phyloP scores from a whole-genome alignment of 2,797 vertebrate species.

The Xenops minutus region DNA sequence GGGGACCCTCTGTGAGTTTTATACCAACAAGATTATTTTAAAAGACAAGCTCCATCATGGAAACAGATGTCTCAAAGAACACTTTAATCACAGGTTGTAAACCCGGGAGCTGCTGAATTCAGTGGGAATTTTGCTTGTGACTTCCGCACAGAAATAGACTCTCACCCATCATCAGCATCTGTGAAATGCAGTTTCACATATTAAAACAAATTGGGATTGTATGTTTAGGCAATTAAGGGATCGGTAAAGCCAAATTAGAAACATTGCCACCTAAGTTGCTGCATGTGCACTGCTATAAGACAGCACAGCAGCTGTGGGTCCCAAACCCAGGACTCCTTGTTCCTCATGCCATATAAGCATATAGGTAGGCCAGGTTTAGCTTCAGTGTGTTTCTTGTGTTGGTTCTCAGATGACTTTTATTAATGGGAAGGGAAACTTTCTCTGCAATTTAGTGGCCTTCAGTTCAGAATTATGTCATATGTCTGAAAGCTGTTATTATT shows the following conservation, averaged over 20 bases:
- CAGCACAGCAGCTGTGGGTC: not conserved
- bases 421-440: not conserved
- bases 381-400: not conserved
- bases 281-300: not conserved
- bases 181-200: constrained; percentile 14
- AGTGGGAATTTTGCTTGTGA: not conserved
- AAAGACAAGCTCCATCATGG: not conserved
- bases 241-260: not conserved
- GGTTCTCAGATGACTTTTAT: not conserved
- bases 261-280: not conserved
- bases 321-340: not conserved
- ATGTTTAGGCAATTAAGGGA: constrained; percentile 15
- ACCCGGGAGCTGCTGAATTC: not conserved
- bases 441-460: constrained; percentile 29
- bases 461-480: constrained; percentile 6
- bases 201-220: not conserved
- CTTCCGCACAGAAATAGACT: not conserved
- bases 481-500: constrained; percentile 38
- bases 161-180: not conserved
- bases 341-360: not conserved
- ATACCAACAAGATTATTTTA: not conserved
- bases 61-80: not conserved
- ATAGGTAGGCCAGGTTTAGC: not conserved
- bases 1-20: not conserved
- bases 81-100: not conserved